phyloP scores from a whole-genome alignment of 1,140 invertebrate genomes.

The Drosophila aff. region DNA sequence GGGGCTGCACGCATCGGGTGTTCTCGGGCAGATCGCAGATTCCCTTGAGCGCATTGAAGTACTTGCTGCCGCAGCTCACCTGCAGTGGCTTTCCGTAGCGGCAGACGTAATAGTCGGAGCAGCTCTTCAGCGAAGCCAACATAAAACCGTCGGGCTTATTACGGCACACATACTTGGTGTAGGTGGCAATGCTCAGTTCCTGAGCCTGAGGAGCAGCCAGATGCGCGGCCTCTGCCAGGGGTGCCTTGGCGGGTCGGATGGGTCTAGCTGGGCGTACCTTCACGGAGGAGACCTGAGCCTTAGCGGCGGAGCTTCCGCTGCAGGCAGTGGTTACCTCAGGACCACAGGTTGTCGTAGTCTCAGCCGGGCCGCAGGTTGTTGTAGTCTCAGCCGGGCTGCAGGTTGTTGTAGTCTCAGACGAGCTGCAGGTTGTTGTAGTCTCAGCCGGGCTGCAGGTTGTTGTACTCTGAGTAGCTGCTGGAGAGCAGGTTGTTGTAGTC shows the following conservation, averaged over 20 bases:
- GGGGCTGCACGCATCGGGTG: slow-evolving; percentile 69
- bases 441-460: neutral
- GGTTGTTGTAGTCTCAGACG: neutral
- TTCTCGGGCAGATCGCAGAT: slow-evolving; percentile 79
- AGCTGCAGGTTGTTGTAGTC: neutral
- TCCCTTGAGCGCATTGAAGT: slow-evolving; percentile 76
- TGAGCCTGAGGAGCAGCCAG: slow-evolving; percentile 13
- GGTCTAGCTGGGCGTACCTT: slow-evolving; percentile 39
- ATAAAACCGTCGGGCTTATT: slow-evolving; percentile 77
- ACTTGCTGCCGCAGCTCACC: slow-evolving; percentile 69
- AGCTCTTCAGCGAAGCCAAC: slow-evolving; percentile 72
- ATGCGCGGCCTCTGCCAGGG: slow-evolving; percentile 11
- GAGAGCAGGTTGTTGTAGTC: neutral
- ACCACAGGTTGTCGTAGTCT: slow-evolving; percentile 11
- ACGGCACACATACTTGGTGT: slow-evolving; percentile 66
- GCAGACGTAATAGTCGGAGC: slow-evolving; percentile 78
- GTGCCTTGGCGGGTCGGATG: slow-evolving; percentile 3
- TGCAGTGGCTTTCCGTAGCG: slow-evolving; percentile 63
- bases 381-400: neutral
- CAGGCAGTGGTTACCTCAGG: slow-evolving; percentile 29
- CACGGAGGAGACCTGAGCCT: slow-evolving; percentile 18
- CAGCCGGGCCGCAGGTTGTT: neutral
- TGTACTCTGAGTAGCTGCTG: slow-evolving; percentile 8
- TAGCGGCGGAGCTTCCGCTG: neutral
- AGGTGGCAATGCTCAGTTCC: slow-evolving; percentile 51